These are phyloP conservation scores for Phrynosoma blainvillii DNA, from an alignment of 2,113 vertebrate species.

Conservation along the genomic window DNA sequence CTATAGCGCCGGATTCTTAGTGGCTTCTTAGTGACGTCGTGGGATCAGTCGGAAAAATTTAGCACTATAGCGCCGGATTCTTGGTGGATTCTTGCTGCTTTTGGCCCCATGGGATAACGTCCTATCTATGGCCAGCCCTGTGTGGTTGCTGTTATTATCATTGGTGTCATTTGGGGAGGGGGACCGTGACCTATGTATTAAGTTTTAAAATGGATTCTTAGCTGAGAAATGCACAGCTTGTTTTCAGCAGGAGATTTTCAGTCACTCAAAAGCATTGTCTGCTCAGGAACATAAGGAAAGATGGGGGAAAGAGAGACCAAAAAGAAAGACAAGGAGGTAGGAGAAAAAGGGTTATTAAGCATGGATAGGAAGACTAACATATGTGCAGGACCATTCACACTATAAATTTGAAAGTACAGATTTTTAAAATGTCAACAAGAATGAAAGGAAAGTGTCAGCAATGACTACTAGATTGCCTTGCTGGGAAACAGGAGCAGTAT, in stretches of 20 bases:
- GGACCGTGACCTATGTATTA: neutral
- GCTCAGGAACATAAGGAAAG: neutral
- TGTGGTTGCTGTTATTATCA: neutral
- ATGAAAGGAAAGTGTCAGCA: neutral
- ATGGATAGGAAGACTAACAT: neutral
- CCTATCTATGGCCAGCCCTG: too few relatives aligned
- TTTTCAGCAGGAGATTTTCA: neutral
- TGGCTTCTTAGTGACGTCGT: too few relatives aligned
- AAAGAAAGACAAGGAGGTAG: neutral
- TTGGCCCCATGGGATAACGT: too few relatives aligned
- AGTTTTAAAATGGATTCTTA: neutral
- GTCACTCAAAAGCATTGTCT: neutral
- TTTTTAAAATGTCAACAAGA: neutral
- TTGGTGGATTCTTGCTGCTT: too few relatives aligned
- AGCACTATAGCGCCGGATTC: too few relatives aligned
- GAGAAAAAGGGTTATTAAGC: neutral
- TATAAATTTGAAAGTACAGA: neutral
- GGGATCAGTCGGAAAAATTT: too few relatives aligned
- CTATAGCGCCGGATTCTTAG: too few relatives aligned
- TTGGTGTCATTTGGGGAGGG: too few relatives aligned
- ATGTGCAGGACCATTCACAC: neutral
- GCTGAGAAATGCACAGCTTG: neutral
- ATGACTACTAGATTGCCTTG: neutral
- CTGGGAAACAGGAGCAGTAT: neutral
- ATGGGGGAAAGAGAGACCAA: too few relatives aligned